These are phyloP conservation scores for Acanthosepion pharaonis DNA, from an alignment of 2,888 invertebrate genomes.

Conservation along the genomic window DNA sequence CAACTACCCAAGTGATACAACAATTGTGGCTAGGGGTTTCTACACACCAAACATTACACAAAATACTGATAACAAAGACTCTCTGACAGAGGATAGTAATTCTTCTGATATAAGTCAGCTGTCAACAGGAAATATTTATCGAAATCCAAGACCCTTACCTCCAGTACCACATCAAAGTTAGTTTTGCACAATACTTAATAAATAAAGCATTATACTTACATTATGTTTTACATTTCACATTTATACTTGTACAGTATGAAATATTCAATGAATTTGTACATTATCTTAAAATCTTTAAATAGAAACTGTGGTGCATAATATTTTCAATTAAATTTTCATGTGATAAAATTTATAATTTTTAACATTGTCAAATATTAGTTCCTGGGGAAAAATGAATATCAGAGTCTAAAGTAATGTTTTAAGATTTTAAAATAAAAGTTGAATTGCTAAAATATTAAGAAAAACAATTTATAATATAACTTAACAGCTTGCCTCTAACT, in stretches of 20 bases:
- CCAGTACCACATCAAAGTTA: conserved; percentile 33
- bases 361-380: no score
- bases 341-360: not conserved
- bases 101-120: not conserved
- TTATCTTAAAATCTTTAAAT: not conserved
- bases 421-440: no score
- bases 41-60: conserved; percentile 9
- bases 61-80: not conserved
- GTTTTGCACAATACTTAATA: not conserved
- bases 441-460: not conserved
- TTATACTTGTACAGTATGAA: not conserved
- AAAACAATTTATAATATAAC: not conserved
- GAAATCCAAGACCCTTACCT: not conserved
- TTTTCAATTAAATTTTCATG: not conserved
- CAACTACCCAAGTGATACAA: conserved; percentile 33
- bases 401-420: not conserved
- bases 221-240: not conserved
- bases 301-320: not conserved
- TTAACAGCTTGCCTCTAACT: not conserved
- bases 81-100: not conserved
- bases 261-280: not conserved
- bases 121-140: not conserved
- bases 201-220: not conserved
- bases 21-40: not conserved
- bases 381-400: not conserved